Percentiles rank a stretch among this genome's conserved stretches.
These are phyloP conservation scores for Erannis defoliaria DNA, from an alignment of 2,888 invertebrate species.

Conservation along the genomic window DNA sequence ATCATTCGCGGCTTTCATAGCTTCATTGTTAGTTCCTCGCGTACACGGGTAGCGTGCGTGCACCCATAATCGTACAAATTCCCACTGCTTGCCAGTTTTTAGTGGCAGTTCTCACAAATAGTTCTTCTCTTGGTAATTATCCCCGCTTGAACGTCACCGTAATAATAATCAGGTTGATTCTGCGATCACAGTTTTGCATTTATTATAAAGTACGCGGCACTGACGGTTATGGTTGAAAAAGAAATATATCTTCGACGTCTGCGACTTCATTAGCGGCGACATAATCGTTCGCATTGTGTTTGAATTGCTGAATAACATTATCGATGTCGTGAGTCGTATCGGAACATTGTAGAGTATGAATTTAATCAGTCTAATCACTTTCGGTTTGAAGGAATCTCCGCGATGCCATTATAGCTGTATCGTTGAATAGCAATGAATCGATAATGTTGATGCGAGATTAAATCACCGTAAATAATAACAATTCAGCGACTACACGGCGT, in stretches of 20 bases:
- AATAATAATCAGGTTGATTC: constrained; percentile 28
- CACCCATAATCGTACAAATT: constrained; percentile 47
- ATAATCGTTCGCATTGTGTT: constrained; percentile 32
- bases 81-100: constrained; percentile 58
- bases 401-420: constrained; percentile 52
- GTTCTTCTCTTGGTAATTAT: constrained; percentile 46
- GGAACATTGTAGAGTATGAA: constrained; percentile 31
- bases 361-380: constrained; percentile 47
- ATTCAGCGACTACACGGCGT: constrained; percentile 32
- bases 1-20: constrained; percentile 46
- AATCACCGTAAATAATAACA: constrained; percentile 53
- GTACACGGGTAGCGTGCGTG: constrained; percentile 52
- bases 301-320: constrained; percentile 37
- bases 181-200: constrained; percentile 37
- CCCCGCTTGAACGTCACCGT: constrained; percentile 30
- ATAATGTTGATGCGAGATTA: constrained; percentile 53
- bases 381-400: constrained; percentile 50
- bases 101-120: constrained; percentile 61
- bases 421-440: constrained; percentile 55
- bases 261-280: constrained; percentile 32
- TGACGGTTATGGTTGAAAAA: constrained; percentile 30
- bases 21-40: constrained; percentile 52
- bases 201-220: constrained; percentile 24
- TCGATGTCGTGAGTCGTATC: constrained; percentile 23
- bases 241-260: constrained; percentile 25